These are phyloP conservation scores for Acronicta psi DNA, from an alignment of 2,888 invertebrate species.

Conservation along the genomic window DNA sequence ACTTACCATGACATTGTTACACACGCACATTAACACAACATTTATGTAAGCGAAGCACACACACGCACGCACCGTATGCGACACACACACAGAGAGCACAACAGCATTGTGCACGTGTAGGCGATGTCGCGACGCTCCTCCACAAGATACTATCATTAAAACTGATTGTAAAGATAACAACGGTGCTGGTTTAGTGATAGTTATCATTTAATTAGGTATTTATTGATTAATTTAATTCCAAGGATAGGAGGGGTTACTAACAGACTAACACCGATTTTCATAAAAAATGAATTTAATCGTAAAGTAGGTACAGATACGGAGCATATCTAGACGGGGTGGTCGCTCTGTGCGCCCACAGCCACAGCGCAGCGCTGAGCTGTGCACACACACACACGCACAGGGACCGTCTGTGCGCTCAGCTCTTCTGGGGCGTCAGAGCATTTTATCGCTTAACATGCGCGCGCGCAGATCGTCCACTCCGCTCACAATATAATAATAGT, in stretches of 20 bases:
- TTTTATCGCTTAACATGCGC: background rate
- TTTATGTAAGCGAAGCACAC: slow-evolving; percentile 61
- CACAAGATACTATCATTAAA: slow-evolving; percentile 1
- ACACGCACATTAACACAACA: slow-evolving; percentile 50
- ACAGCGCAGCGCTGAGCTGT: too few species aligned
- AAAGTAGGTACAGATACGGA: slow-evolving; percentile 66
- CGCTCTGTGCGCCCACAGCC: slow-evolving; percentile 17
- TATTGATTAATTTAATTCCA: slow-evolving; percentile 1
- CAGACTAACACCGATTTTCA: slow-evolving; percentile 60
- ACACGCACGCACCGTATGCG: slow-evolving; percentile 15
- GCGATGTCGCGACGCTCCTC: too few species aligned
- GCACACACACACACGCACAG: too few species aligned
- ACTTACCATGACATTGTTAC: slow-evolving; percentile 56
- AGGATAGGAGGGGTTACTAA: slow-evolving; percentile 41
- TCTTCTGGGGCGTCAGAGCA: too few species aligned
- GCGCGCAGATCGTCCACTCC: slow-evolving; percentile 44
- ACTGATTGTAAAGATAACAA: slow-evolving; percentile 6
- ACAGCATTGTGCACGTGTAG: background rate
- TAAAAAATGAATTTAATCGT: slow-evolving; percentile 73
- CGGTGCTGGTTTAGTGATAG: background rate
- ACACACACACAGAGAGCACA: slow-evolving; percentile 17
- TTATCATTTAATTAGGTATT: background rate
- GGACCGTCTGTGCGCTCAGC: too few species aligned
- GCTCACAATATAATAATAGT: slow-evolving; percentile 62
- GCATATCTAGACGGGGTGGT: slow-evolving; percentile 51